Evolutionary conservation across 2,888 invertebrate genomes (phyloP), one percentile per base, ranked within the genome.

Genomic region (Torymus tubicola): DNA sequence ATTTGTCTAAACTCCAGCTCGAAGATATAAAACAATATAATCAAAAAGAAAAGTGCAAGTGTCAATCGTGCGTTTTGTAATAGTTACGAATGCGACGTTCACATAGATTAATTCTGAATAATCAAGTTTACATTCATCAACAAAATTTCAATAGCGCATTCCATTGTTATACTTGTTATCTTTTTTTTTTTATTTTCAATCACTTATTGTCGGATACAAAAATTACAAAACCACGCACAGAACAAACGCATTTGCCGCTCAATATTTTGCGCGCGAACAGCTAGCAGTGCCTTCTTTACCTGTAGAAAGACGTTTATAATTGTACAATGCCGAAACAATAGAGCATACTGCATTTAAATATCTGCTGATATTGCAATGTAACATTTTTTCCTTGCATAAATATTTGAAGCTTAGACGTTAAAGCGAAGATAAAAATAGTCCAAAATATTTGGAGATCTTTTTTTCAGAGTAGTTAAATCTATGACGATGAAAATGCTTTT

Each of bases 181-280:
- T 50, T n/a, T 24, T 12, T n/a, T 24, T 12, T 10, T 18, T 55
- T 21, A 52, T 14, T 42, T 74, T 69, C 57, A 13, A 65, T 74
- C 65, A 55, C 24, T 81, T 78, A 81, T 78, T 78, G 75, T 81
- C 75, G 58, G 58, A 78, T 81, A 81, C 75, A 78, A 81, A 81
- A 78, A 75, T 78, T 78, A 78, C 78, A 81, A 81, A 78, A 78
- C 55, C 42, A 42, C 71, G 75, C 57, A 57, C 53, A 60, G 63
- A 78, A 70, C 24, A 78, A 65, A 78, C 64, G 61, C 64, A 31
- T 8, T 18, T 74, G 57, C 18, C 14, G 31, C 21, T 67, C 12
- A 5, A 68, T 55, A 68, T 5, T 67, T 68, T 68, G 60, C 67
- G 55, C 78, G 68, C 61, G 21, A 63, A 57, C 55, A 61, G 61